These are phyloP conservation scores for Brachionus rubens DNA, from an alignment of 1,140 invertebrate species.

Conservation along the genomic window DNA sequence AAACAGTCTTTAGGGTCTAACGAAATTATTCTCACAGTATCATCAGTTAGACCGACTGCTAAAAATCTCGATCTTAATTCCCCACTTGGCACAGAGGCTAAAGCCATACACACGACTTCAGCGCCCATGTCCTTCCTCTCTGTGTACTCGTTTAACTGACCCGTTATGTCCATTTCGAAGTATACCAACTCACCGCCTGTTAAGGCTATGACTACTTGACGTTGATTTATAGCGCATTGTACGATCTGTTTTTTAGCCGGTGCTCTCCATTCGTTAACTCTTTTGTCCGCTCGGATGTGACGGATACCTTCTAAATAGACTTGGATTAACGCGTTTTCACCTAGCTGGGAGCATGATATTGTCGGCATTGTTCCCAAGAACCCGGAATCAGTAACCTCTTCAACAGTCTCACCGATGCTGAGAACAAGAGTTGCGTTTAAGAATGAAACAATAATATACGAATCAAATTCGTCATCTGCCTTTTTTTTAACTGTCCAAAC, in stretches of 20 bases:
- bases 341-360: slow-evolving; percentile 88
- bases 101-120: slow-evolving; percentile 96
- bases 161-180: slow-evolving; percentile 98
- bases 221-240: slow-evolving; percentile 95
- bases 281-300: slow-evolving; percentile 92
- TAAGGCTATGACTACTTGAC: slow-evolving; percentile 95
- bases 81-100: slow-evolving; percentile 87
- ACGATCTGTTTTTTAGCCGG: slow-evolving; percentile 94
- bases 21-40: slow-evolving; percentile 94
- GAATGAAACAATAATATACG: slow-evolving; percentile 99
- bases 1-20: slow-evolving; percentile 90
- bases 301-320: slow-evolving; percentile 97
- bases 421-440: slow-evolving; percentile 97
- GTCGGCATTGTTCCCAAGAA: slow-evolving; percentile 97
- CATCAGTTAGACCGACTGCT: slow-evolving; percentile 90
- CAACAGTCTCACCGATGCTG: slow-evolving; percentile 98
- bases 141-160: slow-evolving; percentile 95
- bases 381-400: slow-evolving; percentile 98
- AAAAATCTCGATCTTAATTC: slow-evolving; percentile 93
- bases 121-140: slow-evolving; percentile 92
- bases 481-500: slow-evolving; percentile 98
- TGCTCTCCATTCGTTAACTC: slow-evolving; percentile 98
- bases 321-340: slow-evolving; percentile 95
- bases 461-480: slow-evolving; percentile 85
- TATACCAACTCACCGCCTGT: slow-evolving; percentile 96